Percentiles rank a stretch among this genome's conserved stretches.
Evolutionary conservation across 2,888 invertebrate genomes (phyloP).

Genomic region (Protophormia terraenovae): DNA sequence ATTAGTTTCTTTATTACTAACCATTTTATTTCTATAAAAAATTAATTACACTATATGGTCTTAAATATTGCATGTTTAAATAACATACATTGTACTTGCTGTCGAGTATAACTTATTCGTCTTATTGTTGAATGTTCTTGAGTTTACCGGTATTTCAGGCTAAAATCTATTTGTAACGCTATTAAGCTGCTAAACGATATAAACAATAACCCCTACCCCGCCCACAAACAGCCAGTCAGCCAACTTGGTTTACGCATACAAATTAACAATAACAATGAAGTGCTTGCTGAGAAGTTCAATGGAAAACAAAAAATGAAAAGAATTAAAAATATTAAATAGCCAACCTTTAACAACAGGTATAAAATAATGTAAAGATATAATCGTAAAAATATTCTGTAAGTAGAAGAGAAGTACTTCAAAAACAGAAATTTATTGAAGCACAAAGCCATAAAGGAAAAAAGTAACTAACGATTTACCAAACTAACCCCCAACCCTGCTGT

Average conservation of each 20-base stretch:
- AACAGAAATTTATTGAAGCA: slow-evolving; percentile 4
- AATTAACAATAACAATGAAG: slow-evolving; percentile 9
- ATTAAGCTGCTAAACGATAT: background rate
- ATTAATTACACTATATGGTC: no score
- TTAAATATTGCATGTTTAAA: no score
- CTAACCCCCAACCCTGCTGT: background rate
- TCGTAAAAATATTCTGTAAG: slow-evolving; percentile 5
- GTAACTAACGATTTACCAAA: background rate
- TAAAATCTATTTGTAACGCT: background rate
- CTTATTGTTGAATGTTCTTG: background rate
- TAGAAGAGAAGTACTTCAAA: slow-evolving; percentile 4
- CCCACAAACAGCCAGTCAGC: background rate
- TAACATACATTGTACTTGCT: no score
- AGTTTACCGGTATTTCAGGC: slow-evolving; percentile 12
- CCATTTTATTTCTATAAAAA: no score
- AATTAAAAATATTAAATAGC: slow-evolving; percentile 12
- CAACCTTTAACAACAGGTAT: slow-evolving; percentile 53
- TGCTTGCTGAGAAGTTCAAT: background rate
- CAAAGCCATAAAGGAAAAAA: slow-evolving; percentile 8
- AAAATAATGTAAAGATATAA: background rate
- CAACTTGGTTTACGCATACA: background rate
- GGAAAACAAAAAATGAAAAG: background rate
- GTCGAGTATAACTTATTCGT: no score
- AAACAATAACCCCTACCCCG: background rate
- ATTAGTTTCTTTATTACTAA: no score